Conservation (phyloP, 2,888 invertebrate species). For the Lithophane socia region DNA sequence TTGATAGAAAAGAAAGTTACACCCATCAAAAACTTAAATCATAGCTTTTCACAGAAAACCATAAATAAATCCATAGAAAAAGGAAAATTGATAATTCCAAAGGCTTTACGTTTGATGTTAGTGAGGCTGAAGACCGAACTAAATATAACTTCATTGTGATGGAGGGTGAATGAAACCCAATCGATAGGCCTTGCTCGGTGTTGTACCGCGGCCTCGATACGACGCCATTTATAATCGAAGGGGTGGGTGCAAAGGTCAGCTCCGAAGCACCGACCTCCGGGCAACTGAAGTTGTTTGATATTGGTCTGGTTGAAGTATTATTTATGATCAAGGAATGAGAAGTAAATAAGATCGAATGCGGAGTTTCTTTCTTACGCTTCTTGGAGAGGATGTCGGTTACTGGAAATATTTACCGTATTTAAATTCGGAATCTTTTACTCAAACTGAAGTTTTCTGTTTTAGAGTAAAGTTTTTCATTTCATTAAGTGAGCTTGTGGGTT, state of each 20-base stretch:
- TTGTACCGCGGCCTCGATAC: slow-evolving; percentile 37
- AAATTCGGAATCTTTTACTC: background rate
- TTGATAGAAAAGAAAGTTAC: background rate
- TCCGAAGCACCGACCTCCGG: slow-evolving; percentile 16
- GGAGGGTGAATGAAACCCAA: slow-evolving; percentile 56
- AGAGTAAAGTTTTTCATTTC: background rate
- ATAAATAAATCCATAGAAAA: background rate
- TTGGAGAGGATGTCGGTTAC: background rate
- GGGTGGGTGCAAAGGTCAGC: slow-evolving; percentile 53
- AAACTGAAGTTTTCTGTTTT: background rate
- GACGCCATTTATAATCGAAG: slow-evolving; percentile 29
- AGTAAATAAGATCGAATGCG: background rate
- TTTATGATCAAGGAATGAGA: background rate
- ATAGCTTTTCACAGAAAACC: background rate
- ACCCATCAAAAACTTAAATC: background rate
- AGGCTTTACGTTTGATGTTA: slow-evolving; percentile 16
- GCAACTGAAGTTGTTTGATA: slow-evolving; percentile 6
- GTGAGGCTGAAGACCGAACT: slow-evolving; percentile 18
- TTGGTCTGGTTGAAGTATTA: slow-evolving; percentile 8
- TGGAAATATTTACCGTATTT: background rate
- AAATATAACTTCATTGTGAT: slow-evolving; percentile 47
- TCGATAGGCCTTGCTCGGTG: slow-evolving; percentile 49
- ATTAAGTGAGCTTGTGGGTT: slow-evolving; percentile 7
- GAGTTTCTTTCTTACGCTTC: background rate
- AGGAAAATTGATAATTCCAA: slow-evolving; percentile 7